Evolutionary conservation across 1,140 invertebrate genomes (phyloP), one percentile per base, ranked within the genome.

Genomic region (Polypedilum vanderplanki): DNA sequence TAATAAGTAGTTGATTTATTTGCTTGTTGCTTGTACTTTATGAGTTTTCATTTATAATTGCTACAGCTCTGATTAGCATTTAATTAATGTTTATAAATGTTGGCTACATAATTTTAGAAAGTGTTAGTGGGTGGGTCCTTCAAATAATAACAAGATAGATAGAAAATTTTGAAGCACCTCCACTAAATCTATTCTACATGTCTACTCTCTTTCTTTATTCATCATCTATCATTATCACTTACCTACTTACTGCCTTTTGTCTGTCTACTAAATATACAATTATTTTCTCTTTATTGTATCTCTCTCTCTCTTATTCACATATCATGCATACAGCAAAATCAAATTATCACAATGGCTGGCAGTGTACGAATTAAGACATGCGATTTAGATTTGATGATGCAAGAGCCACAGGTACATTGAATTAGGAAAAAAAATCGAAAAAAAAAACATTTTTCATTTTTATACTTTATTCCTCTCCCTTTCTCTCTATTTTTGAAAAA

Each of bases 321-420:
- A 33, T 33, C 24, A 33, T 33, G 24, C 24, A 33, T 33, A 57
- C 41, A 78, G 78, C 73, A 64, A 33, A 74, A 75, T 75, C 80
- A 82, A 80, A 78, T 83, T 76, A 82, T 82, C 76, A 84, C 84
- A 75, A 83, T 85, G 80, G 82, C 84, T 80, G 80, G 84, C 78
- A 84, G 85, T 79, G 83, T 85, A 76, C 82, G 85, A 76, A 82
- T 85, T 75, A 85, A 85, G 80, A 84, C 85, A 78, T 83, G 83
- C 65, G 83, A 84, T 78, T 79, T 84, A 76, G 84, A 85, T 79
- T 82, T 85, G 79, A 81, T 83, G 77, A 75, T 76, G 76, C 75
- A 8, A 80, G 81, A 76, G 78, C 79, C 17, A 76, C 78, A n/a
- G 77, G 75, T 76, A 24, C 40, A 77, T 40, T 41, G 40, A 3